These are phyloP conservation scores for Epinephelus awoara DNA, from an alignment of 2,797 vertebrate genomes.

Conservation along the genomic window DNA sequence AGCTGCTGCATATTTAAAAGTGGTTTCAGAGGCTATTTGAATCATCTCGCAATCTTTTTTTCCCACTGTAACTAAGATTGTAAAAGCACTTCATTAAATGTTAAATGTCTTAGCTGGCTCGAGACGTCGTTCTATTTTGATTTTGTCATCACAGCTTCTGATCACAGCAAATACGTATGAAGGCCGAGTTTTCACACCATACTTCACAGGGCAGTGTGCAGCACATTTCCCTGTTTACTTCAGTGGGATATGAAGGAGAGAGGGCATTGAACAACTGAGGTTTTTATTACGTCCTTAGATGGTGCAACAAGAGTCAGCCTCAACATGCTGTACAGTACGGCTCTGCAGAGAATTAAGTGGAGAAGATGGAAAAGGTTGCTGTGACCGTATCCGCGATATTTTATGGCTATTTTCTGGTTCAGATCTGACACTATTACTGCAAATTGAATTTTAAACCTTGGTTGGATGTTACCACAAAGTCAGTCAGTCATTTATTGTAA, in stretches of 20 bases:
- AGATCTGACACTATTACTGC: constrained; percentile 31
- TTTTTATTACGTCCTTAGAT: constrained; percentile 33
- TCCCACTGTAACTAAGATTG: constrained; percentile 29
- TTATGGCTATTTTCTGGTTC: constrained; percentile 45
- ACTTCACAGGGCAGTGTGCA: constrained; percentile 12
- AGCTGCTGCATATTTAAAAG: constrained; percentile 74
- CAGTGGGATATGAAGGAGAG: constrained; percentile 24
- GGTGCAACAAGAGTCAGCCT: constrained; percentile 23
- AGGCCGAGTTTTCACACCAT: constrained; percentile 17
- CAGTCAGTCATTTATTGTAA: constrained; percentile 44
- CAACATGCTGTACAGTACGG: constrained; percentile 24
- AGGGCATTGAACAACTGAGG: constrained; percentile 17
- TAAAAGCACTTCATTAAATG: constrained; percentile 69
- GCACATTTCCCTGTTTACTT: constrained; percentile 20
- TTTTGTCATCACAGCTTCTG: constrained; percentile 51
- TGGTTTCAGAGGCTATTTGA: constrained; percentile 56
- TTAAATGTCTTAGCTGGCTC: constrained; percentile 43
- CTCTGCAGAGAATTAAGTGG: constrained; percentile 40
- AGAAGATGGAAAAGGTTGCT: constrained; percentile 32
- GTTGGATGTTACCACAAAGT: constrained; percentile 28
- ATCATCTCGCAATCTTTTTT: constrained; percentile 50
- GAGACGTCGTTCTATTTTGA: constrained; percentile 46
- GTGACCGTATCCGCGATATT: constrained; percentile 25
- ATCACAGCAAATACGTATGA: constrained; percentile 38
- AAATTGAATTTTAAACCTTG: constrained; percentile 47